Base-by-base conservation (phyloP, 2,113 vertebrate genomes). In the Entomyzon cyanotis region DNA sequence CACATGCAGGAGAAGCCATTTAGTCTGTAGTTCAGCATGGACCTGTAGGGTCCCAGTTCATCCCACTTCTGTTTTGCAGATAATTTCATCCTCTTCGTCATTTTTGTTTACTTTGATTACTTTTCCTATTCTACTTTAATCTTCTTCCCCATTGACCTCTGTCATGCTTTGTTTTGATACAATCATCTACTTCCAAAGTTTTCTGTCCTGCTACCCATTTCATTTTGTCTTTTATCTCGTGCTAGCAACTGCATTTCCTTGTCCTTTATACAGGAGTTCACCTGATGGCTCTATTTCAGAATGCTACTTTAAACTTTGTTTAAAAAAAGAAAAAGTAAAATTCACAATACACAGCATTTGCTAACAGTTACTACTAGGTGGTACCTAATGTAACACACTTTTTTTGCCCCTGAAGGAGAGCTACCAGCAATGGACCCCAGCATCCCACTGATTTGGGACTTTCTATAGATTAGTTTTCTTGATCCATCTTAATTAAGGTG, bases 71-170 rank as follows among this genome's bases (percentile, higher is more conserved):
- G 13, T 65, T 62, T 62, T 25, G 39, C 8, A 47, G 52, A 33
- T 44, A 19, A 47, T 24, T 14, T 76, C 28, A 46, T 22, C 13
- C 28, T 75, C 60, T 60, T 20, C 20, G 39, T 52, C 0, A 5
- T 49, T 68, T 65, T 42, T 49, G 9, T 5, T 84, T 50, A 27
- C 55, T 88, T 71, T 47, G 60, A 87, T 77, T 90, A 59, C 24
- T 89, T 81, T 52, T 85, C 52, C 30, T 77, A 11, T 81, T 77
- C 68, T 65, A 62, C 85, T 92, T 95, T 93, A 78, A 89, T 86
- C 83, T 86, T 76, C 59, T 65, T 81, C 71, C 15, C 74, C 14
- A 67, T 70, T 0, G 2, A 69, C 63, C 67, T 55, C 50, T 55
- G 42, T 42, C 65, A 12, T n/a, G 49, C 30, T 79, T 85, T 16